Evolutionary conservation across 1,140 invertebrate genomes (phyloP).

Genomic region (Neomicropteryx cornuta): DNA sequence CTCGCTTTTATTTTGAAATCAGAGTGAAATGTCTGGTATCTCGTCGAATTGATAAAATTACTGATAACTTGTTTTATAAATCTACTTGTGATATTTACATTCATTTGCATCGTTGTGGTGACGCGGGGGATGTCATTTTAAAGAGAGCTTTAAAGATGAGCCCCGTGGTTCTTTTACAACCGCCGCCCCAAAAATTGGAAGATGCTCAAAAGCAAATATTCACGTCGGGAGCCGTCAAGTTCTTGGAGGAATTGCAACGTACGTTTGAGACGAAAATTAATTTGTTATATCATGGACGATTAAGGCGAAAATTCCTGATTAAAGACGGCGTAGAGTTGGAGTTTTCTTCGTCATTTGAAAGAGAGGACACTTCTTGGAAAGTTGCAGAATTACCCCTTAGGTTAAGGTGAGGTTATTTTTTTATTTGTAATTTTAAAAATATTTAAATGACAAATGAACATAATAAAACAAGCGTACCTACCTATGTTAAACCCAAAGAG

Average conservation of each 20-base stretch:
- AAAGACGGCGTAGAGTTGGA: conserved; percentile 18
- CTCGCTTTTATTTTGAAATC: too few relatives aligned
- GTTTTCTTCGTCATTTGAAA: conserved; percentile 25
- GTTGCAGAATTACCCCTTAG: conserved; percentile 39
- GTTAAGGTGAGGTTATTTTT: conserved; percentile 26
- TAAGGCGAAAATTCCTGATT: conserved; percentile 22
- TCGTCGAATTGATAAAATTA: too few relatives aligned
- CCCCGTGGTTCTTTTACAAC: conserved; percentile 33
- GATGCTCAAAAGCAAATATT: conserved; percentile 36
- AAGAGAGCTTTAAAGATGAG: too few relatives aligned
- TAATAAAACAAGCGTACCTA: background rate
- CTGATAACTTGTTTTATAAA: too few relatives aligned
- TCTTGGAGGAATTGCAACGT: conserved; percentile 31
- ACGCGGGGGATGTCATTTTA: too few relatives aligned
- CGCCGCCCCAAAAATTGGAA: conserved; percentile 35
- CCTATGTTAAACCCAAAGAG: background rate
- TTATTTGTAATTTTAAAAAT: conserved; percentile 2
- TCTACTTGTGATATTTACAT: too few relatives aligned
- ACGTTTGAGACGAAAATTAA: conserved; percentile 35
- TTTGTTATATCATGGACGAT: conserved; percentile 28
- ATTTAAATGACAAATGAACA: background rate
- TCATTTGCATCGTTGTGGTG: too few relatives aligned
- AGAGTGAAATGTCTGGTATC: too few relatives aligned
- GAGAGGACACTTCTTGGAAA: conserved; percentile 37
- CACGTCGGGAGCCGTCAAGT: conserved; percentile 26